These are phyloP conservation scores for Cephus pygmeus DNA, from an alignment of 2,888 invertebrate genomes.

Conservation along the genomic window DNA sequence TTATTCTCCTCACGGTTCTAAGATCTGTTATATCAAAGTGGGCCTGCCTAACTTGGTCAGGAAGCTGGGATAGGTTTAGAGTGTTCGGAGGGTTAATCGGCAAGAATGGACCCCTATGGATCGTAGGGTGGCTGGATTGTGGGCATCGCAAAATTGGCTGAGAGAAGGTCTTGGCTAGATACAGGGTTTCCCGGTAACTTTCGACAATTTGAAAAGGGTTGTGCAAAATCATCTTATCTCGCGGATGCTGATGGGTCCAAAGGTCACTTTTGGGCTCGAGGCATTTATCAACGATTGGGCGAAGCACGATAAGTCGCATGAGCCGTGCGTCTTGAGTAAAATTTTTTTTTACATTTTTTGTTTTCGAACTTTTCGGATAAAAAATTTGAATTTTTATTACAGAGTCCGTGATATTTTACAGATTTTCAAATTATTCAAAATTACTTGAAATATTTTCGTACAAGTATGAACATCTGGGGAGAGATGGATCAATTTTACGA, in stretches of 20 bases:
- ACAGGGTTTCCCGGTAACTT: constrained; percentile 6
- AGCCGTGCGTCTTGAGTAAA: background rate
- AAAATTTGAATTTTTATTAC: background rate
- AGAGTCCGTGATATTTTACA: background rate
- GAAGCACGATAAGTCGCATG: background rate
- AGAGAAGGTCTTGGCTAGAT: background rate
- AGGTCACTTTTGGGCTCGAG: background rate
- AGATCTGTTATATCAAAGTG: background rate
- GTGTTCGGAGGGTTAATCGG: background rate
- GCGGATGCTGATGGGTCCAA: background rate
- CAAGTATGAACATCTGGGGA: background rate
- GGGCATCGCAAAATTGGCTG: background rate
- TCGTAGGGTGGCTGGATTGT: background rate
- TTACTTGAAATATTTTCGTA: background rate
- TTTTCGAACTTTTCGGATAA: background rate
- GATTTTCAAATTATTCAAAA: background rate
- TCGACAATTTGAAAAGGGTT: constrained; percentile 38
- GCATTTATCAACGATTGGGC: too few species aligned
- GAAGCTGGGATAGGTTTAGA: background rate
- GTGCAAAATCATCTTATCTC: constrained; percentile 29
- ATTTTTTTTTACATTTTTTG: background rate
- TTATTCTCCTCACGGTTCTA: background rate
- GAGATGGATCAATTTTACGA: background rate
- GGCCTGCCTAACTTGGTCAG: background rate
- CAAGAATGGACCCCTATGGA: background rate